These are phyloP conservation scores for Lagopus muta DNA, from an alignment of 2,113 vertebrate genomes.

Conservation along the genomic window DNA sequence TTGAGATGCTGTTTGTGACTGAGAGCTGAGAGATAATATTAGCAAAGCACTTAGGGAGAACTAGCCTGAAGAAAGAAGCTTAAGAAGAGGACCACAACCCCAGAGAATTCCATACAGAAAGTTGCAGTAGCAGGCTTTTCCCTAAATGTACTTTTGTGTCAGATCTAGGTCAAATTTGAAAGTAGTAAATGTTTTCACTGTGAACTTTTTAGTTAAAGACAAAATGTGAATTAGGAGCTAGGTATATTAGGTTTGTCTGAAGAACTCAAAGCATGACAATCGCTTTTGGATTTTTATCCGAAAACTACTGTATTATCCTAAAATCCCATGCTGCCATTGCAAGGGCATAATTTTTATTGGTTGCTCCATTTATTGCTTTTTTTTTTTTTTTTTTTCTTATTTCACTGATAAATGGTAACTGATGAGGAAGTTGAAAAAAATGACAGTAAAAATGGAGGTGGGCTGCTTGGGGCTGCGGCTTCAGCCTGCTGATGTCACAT, in stretches of 20 bases:
- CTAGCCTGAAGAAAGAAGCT: not conserved
- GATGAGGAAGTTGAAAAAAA: not conserved
- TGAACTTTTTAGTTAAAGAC: not conserved
- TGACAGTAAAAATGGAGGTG: not conserved
- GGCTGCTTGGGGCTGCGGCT: not conserved
- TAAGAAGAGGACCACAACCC: not conserved
- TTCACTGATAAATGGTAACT: not conserved
- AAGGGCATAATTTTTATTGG: not conserved
- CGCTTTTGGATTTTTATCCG: not conserved
- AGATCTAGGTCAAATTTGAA: not conserved
- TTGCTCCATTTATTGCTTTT: not conserved
- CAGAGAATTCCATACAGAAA: not conserved
- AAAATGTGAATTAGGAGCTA: not conserved
- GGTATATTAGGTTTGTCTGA: not conserved
- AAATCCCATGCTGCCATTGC: not conserved
- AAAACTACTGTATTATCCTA: not conserved
- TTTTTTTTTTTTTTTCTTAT: not conserved
- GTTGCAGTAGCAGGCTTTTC: not conserved
- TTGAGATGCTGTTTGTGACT: not conserved
- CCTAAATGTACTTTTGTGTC: not conserved
- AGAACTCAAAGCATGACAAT: not conserved
- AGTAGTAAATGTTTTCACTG: not conserved
- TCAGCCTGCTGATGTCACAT: not conserved
- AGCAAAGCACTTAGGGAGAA: not conserved
- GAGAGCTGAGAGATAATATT: not conserved